Evolutionary conservation across 2,113 vertebrate species (phyloP).

Genomic region (Lipophrys pholis): DNA sequence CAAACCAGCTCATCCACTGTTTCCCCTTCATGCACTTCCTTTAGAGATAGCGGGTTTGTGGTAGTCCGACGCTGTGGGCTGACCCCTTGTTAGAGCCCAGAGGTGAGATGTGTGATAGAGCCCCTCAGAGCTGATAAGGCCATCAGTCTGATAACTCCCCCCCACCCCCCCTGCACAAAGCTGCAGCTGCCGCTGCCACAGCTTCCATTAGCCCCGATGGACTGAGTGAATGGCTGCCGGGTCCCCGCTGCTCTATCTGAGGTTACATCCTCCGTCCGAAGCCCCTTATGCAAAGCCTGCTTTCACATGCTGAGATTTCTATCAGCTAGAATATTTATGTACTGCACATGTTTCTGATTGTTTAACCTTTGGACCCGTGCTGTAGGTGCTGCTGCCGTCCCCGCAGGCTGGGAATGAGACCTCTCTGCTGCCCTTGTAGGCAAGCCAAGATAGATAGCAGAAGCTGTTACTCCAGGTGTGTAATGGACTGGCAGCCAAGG

Average conservation of each 20-base stretch:
- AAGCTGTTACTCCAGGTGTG: conserved; percentile 51
- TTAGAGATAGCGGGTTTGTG: conserved; percentile 55
- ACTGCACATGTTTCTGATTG: conserved; percentile 78
- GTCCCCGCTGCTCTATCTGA: conserved; percentile 50
- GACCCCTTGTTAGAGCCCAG: conserved; percentile 74
- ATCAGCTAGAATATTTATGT: conserved; percentile 76
- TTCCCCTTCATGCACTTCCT: conserved; percentile 47
- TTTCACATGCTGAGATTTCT: conserved; percentile 59
- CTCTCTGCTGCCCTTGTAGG: conserved; percentile 53
- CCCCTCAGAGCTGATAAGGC: conserved; percentile 74
- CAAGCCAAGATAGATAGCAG: conserved; percentile 48
- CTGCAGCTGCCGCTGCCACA: conserved; percentile 48
- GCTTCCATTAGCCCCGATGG: conserved; percentile 69
- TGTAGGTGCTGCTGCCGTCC: conserved; percentile 57
- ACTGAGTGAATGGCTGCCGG: conserved; percentile 41
- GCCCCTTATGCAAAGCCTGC: conserved; percentile 59
- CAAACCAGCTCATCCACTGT: conserved; percentile 12
- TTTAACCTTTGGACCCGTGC: conserved; percentile 78
- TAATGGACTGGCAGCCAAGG: conserved; percentile 61
- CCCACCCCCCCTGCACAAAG: conserved; percentile 36
- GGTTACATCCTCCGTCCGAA: conserved; percentile 70
- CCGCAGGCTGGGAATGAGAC: conserved; percentile 43
- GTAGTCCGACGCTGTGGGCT: conserved; percentile 42
- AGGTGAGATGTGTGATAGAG: conserved; percentile 77
- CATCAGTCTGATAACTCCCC: conserved; percentile 66